These are phyloP conservation scores for Hedya salicella DNA, from an alignment of 2,888 invertebrate species.

Conservation along the genomic window DNA sequence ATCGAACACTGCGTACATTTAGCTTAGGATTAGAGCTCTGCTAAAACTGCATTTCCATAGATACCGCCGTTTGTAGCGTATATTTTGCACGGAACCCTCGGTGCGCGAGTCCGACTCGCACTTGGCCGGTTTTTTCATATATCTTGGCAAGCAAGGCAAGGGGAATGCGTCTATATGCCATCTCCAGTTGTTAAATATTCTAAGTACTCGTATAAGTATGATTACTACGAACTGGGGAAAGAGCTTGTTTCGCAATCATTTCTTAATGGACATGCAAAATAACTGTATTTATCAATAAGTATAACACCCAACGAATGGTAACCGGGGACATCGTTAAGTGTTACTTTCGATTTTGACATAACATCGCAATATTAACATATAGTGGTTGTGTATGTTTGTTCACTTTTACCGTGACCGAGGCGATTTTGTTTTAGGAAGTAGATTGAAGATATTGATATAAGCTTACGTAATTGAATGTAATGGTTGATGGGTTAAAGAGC, in stretches of 20 bases:
- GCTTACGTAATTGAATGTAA: neutral
- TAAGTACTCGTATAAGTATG: no score
- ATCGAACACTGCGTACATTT: no score
- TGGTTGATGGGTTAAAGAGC: neutral
- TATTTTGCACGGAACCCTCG: no score
- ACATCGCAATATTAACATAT: slow-evolving; percentile 15
- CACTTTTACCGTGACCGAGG: slow-evolving; percentile 29
- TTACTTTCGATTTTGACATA: slow-evolving; percentile 30
- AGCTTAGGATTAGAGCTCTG: no score
- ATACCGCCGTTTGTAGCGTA: no score
- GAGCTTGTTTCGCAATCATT: slow-evolving; percentile 14
- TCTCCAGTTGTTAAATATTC: no score
- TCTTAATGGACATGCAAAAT: slow-evolving; percentile 15
- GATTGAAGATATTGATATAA: neutral
- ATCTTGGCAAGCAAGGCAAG: no score
- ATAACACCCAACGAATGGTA: slow-evolving; percentile 15
- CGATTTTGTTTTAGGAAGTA: slow-evolving; percentile 27
- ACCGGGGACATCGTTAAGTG: slow-evolving; percentile 11
- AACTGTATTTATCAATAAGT: slow-evolving; percentile 30
- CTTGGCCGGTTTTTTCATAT: no score
- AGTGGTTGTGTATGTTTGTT: slow-evolving; percentile 6
- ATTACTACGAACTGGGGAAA: neutral
- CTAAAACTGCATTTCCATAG: no score
- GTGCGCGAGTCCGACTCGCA: no score
- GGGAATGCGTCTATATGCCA: no score